Evolutionary conservation across 2,113 vertebrate genomes (phyloP).

Genomic region (Ceyx cyanopectus): DNA sequence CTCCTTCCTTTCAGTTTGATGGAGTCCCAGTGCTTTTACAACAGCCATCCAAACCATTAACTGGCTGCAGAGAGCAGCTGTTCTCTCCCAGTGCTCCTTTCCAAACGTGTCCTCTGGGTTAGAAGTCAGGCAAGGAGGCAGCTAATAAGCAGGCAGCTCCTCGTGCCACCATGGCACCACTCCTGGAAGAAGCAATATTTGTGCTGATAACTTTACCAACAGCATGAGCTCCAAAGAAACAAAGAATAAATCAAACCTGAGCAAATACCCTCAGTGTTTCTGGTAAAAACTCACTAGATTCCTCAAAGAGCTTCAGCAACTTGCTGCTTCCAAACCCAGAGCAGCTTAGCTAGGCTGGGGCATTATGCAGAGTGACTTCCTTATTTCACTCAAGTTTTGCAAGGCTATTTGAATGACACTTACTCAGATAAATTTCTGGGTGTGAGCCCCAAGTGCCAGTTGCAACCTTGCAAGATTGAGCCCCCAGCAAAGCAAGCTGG

Average conservation of each 20-base stretch:
- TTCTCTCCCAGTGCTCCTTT: not conserved
- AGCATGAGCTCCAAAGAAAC: not conserved
- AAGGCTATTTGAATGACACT: constrained; percentile 24
- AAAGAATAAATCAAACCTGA: not conserved
- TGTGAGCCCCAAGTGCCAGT: not conserved
- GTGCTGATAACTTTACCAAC: not conserved
- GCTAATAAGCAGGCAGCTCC: not conserved
- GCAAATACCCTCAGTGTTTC: not conserved
- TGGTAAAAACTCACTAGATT: not conserved
- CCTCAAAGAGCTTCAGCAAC: not conserved
- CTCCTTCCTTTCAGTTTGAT: not conserved
- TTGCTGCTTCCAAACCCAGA: not conserved
- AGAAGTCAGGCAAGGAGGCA: not conserved
- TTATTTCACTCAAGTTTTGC: constrained; percentile 24
- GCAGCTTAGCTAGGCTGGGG: not conserved
- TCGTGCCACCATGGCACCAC: not conserved
- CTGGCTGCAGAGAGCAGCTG: not conserved
- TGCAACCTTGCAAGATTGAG: constrained; percentile 2
- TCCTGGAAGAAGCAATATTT: not conserved
- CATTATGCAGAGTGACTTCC: not conserved
- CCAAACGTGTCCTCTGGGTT: not conserved
- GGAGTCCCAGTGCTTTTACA: not conserved
- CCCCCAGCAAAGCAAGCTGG: not conserved
- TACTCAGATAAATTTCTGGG: constrained; percentile 33
- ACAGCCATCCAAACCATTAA: constrained; percentile 13